Evolutionary conservation across 2,797 vertebrate genomes (phyloP).

Genomic region (Bradypus variegatus): DNA sequence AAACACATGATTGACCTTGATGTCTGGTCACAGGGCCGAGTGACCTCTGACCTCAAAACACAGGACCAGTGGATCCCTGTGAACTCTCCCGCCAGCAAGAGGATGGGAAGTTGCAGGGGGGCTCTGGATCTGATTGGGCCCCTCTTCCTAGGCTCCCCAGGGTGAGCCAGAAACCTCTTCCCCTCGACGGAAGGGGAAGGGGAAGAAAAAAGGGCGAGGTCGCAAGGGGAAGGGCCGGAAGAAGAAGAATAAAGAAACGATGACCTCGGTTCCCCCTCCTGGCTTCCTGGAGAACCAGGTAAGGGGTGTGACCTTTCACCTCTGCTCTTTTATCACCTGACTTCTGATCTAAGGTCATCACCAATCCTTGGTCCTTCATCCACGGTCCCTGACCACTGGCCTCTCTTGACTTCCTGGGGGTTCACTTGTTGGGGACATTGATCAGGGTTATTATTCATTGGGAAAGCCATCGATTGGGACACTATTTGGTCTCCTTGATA

Average conservation of each 20-base stretch:
- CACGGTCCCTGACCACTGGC: background rate
- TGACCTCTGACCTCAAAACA: background rate
- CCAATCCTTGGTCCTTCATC: background rate
- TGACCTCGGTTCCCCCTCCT: background rate
- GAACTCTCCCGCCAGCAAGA: background rate
- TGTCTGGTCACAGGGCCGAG: background rate
- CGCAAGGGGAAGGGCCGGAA: conserved; percentile 69
- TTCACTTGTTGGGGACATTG: background rate
- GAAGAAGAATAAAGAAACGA: conserved; percentile 65
- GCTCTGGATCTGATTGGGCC: background rate
- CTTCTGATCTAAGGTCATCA: background rate
- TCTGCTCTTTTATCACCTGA: background rate
- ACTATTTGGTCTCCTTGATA: background rate
- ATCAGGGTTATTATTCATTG: background rate
- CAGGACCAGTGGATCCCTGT: background rate
- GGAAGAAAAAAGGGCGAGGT: conserved; percentile 67
- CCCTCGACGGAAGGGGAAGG: conserved; percentile 54
- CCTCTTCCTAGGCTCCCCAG: background rate
- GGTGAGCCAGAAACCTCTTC: conserved; percentile 24
- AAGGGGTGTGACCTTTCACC: background rate
- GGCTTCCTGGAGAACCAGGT: conserved; percentile 40
- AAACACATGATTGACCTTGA: background rate
- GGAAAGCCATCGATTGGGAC: background rate
- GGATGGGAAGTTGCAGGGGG: background rate
- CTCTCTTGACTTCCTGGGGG: background rate